Evolutionary conservation across 2,888 invertebrate species (phyloP).

Genomic region (Fabriciana adippe): DNA sequence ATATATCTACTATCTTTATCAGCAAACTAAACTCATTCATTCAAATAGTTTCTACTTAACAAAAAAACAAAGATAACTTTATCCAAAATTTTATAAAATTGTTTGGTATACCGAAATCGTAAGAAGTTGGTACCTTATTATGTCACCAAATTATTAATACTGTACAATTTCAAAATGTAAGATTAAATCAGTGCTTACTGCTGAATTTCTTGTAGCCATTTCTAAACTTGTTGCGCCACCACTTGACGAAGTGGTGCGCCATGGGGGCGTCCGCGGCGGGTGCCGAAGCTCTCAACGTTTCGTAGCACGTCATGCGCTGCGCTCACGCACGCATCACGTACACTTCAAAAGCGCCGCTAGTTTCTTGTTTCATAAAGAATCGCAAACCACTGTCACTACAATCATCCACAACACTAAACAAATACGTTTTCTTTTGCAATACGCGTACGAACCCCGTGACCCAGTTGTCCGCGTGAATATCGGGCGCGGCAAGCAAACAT

Average conservation of each 20-base stretch:
- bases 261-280: conserved; percentile 84
- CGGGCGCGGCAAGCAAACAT: conserved; percentile 50
- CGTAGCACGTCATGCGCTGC: conserved; percentile 83
- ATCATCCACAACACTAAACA: conserved; percentile 65
- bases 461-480: conserved; percentile 76
- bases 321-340: conserved; percentile 82
- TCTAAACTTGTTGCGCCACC: conserved; percentile 89
- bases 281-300: conserved; percentile 81
- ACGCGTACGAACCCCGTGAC: conserved; percentile 68
- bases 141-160: not conserved
- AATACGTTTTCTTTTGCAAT: conserved; percentile 52
- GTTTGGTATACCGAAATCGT: not conserved
- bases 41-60: not conserved
- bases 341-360: conserved; percentile 78
- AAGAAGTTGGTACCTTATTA: conserved; percentile 6
- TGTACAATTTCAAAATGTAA: not conserved
- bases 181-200: conserved; percentile 74
- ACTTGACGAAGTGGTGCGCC: conserved; percentile 89
- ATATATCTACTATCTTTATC: conserved; percentile 5
- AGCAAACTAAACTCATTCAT: not conserved
- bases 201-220: conserved; percentile 89
- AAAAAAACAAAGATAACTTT: not conserved
- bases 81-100: not conserved
- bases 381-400: conserved; percentile 62
- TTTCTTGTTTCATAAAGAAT: conserved; percentile 61